Evolutionary conservation across 2,888 invertebrate genomes (phyloP).

Genomic region (Macrosiphum euphorbiae): DNA sequence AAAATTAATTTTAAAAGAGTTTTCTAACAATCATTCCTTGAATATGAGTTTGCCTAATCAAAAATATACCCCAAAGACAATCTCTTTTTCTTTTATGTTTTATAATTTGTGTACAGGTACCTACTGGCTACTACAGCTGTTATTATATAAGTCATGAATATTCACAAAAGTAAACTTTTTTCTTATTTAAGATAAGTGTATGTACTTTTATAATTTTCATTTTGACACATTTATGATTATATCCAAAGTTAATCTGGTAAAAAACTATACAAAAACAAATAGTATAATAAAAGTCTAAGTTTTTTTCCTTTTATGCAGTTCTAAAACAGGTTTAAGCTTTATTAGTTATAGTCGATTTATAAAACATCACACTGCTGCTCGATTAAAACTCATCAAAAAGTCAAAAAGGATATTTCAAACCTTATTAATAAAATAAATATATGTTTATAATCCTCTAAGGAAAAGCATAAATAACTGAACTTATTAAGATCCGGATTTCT

Average conservation of each 20-base stretch:
- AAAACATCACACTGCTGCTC: background rate
- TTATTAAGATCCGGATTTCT: too few species aligned
- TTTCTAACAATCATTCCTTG: background rate
- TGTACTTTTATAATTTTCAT: constrained; percentile 34
- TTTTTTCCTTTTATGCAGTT: constrained; percentile 12
- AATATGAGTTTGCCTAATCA: too few species aligned
- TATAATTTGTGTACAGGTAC: background rate
- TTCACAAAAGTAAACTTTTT: constrained; percentile 26
- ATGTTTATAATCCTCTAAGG: too few species aligned
- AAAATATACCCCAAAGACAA: too few species aligned
- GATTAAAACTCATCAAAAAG: constrained; percentile 36
- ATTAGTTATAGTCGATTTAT: background rate
- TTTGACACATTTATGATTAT: constrained; percentile 46
- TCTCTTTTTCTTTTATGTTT: background rate
- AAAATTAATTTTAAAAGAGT: background rate
- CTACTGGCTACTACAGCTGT: too few species aligned
- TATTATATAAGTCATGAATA: background rate
- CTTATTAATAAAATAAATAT: background rate
- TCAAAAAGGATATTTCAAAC: constrained; percentile 29
- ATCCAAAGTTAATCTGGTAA: constrained; percentile 47
- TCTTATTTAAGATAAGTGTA: constrained; percentile 24
- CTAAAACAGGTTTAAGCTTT: background rate
- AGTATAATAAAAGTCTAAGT: constrained; percentile 36
- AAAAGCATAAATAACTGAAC: too few species aligned
- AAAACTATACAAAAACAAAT: constrained; percentile 47